Percentiles rank a stretch among this genome's conserved stretches.
Evolutionary conservation across 1,140 invertebrate species (phyloP).

Genomic region (Manduca sexta): DNA sequence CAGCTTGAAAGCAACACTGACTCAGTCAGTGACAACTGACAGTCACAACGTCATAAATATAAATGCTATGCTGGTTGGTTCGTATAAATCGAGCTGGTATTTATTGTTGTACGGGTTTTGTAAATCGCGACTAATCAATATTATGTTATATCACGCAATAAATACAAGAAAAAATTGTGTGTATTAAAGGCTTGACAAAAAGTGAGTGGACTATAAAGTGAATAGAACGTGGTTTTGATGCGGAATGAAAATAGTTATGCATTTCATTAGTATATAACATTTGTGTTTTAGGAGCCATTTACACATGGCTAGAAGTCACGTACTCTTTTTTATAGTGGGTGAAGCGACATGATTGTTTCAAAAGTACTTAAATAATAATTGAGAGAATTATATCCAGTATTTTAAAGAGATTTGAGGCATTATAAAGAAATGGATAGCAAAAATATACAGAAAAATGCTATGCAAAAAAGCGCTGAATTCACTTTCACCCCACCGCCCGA

Average conservation of each 20-base stretch:
- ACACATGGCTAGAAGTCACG: conserved; percentile 69
- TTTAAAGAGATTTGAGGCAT: conserved; percentile 4
- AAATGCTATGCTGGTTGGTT: not conserved
- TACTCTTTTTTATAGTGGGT: conserved; percentile 41
- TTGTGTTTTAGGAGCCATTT: conserved; percentile 62
- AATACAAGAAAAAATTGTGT: too few species aligned
- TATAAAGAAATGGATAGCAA: conserved; percentile 58
- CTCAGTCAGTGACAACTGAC: too few species aligned
- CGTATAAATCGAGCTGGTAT: not conserved
- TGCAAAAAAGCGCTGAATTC: conserved; percentile 73
- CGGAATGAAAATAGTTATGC: not conserved
- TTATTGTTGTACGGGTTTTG: conserved; percentile 4
- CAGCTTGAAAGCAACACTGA: too few species aligned
- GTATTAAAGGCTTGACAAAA: too few species aligned
- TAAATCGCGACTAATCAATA: not conserved
- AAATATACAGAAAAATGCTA: conserved; percentile 68
- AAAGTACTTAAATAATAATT: conserved; percentile 3
- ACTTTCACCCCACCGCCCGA: conserved; percentile 75
- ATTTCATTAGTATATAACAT: conserved; percentile 1
- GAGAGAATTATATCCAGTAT: not conserved
- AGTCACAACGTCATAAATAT: conserved; percentile 2
- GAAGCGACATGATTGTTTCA: conserved; percentile 21
- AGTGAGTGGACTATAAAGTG: too few species aligned
- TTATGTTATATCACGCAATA: not conserved
- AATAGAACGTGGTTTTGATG: not conserved